Base-by-base conservation (phyloP, 2,113 vertebrate genomes). In the Sebastes fasciatus region DNA sequence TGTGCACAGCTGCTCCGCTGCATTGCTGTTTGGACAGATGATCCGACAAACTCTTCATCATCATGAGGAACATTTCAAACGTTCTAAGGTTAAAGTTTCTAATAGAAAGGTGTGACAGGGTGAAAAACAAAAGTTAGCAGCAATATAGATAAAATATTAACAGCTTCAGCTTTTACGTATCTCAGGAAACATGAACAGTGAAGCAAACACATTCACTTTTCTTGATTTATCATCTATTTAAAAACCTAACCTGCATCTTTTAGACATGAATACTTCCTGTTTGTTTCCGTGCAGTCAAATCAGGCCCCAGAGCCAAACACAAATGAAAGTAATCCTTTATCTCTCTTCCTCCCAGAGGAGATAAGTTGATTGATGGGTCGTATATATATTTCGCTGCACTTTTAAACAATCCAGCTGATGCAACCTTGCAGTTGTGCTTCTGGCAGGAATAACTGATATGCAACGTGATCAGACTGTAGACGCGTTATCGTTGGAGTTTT, bases 251-350 rank as follows among this genome's bases (percentile, higher is more conserved):
- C 45, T n/a, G 17, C 3, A 0, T 34, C 34, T 43, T 40, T 48
- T 55, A 46, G 16, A 16, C 4, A 23, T 19, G 2, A 43, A 7
- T 16, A 0, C 68, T 71, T 79, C 51, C 49, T 77, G 49, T 80
- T 86, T 72, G 57, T 83, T 76, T 74, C 48, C 45, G 14, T 45
- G 6, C 0, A n/a, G 45, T 68, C 0, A 34, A 16, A 43, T 74
- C 65, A 63, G 26, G 6, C 54, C 52, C 17, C 46, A n/a, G 21
- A 71, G n/a, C 68, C 23, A 62, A 46, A 78, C 68, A 58, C 57
- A 81, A 71, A 84, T 42, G 52, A 77, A 72, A 84, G 26, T 51
- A 3, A 55, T 63, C 19, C 42, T 65, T 80, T 71, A 69, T 84
- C 61, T 73, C 6, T 43, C 46, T 55, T 55, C 46, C 62, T 75